phyloP scores from a whole-genome alignment of 1,140 invertebrate species.

The Calephelis nemesis region DNA sequence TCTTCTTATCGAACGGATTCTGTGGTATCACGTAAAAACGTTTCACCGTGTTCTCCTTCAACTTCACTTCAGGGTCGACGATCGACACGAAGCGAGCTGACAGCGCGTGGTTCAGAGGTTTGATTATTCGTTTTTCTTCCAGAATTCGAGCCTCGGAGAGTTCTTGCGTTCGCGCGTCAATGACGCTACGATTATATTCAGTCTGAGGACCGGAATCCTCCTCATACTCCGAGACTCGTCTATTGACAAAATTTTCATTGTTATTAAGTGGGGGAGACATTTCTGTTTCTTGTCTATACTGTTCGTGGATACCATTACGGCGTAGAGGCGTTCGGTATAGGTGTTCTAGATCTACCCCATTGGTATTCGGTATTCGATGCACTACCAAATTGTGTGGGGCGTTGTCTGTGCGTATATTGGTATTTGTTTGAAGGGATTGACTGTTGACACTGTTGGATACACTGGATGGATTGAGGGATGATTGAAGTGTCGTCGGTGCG shows the following conservation, averaged over 20 bases:
- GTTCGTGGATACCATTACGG: conserved; percentile 62
- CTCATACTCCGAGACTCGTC: conserved; percentile 65
- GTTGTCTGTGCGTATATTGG: conserved; percentile 48
- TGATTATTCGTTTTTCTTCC: conserved; percentile 66
- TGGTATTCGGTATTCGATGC: conserved; percentile 44
- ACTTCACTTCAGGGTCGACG: conserved; percentile 54
- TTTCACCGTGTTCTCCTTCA: conserved; percentile 42
- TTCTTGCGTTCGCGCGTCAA: conserved; percentile 50
- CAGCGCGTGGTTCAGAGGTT: conserved; percentile 48
- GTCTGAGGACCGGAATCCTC: conserved; percentile 51
- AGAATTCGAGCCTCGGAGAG: conserved; percentile 57
- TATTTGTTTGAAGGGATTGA: conserved; percentile 50
- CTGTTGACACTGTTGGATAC: conserved; percentile 51
- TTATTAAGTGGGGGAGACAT: conserved; percentile 52
- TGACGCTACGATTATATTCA: conserved; percentile 45
- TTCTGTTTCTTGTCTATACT: conserved; percentile 50
- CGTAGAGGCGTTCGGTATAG: conserved; percentile 47
- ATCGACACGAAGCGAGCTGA: conserved; percentile 60
- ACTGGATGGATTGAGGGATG: conserved; percentile 46
- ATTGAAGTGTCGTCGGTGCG: conserved; percentile 44
- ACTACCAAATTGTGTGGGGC: conserved; percentile 63
- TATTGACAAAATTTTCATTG: conserved; percentile 62
- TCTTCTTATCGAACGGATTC: conserved; percentile 67
- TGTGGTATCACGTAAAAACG: conserved; percentile 72
- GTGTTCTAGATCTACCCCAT: conserved; percentile 53